phyloP scores from a whole-genome alignment of 2,888 invertebrate genomes.

The Microctonus hyperodae region DNA sequence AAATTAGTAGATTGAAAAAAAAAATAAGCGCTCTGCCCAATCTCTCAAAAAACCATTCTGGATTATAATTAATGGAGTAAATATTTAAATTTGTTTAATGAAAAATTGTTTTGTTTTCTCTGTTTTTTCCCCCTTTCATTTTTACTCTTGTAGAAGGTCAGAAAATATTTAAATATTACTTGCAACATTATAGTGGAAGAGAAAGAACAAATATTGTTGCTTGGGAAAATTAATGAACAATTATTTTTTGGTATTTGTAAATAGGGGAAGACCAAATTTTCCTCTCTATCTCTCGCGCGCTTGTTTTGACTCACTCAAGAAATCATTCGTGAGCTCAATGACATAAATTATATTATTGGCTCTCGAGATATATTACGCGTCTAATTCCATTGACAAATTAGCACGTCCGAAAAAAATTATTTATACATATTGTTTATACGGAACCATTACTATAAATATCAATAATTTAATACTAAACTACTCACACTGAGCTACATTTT shows the following conservation, averaged over 20 bases:
- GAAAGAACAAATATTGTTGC: constrained; percentile 22
- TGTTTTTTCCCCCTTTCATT: neutral
- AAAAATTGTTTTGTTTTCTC: constrained; percentile 4
- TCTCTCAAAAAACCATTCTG: neutral
- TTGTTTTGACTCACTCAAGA: neutral
- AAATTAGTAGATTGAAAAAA: neutral
- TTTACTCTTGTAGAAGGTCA: constrained; percentile 16
- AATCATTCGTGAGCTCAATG: neutral
- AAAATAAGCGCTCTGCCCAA: too few relatives aligned
- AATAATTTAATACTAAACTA: constrained; percentile 13
- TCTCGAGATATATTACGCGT: neutral
- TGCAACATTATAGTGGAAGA: neutral
- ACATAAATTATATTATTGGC: neutral
- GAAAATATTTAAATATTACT: constrained; percentile 24
- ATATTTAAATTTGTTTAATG: neutral
- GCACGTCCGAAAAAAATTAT: constrained; percentile 32
- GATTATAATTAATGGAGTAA: neutral
- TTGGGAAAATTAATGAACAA: constrained; percentile 27
- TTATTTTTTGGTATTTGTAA: constrained; percentile 1
- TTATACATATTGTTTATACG: constrained; percentile 25
- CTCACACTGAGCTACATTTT: constrained; percentile 32
- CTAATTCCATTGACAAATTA: constrained; percentile 22
- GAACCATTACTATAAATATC: constrained; percentile 21
- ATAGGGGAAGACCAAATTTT: constrained; percentile 27
- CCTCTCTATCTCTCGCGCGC: neutral